Evolutionary conservation across 2,888 invertebrate species (phyloP), one percentile per base, ranked within the genome.

Genomic region (Eledona agricola): DNA sequence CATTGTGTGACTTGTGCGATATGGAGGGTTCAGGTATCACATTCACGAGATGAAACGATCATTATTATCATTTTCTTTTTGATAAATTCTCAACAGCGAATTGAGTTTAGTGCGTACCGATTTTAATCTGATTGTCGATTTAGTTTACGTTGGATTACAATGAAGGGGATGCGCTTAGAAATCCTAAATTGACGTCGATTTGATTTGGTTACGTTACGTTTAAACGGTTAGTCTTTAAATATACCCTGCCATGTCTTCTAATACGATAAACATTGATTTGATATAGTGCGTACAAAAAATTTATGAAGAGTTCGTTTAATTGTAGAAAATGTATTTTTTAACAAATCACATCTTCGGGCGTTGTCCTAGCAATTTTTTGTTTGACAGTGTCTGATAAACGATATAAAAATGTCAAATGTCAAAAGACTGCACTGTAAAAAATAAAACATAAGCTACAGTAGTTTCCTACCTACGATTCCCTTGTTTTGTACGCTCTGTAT

Each of bases 11-110:
- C 32, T 50, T 55, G 55, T 55, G 55, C 55, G 55, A 50, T 55
- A 55, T 55, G 55, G 55, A 55, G 50, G 55, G 55, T 55, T 55
- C 26, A 55, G 50, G 55, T 55, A 55, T 55, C 55, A 55, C 55
- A 55, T 55, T 50, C 16, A 55, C 37, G 4, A 54, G 49, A 11
- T 37, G 31, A 38, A 49, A 34, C 7, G 25, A 25, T 47, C 11
- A 17, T 19, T 19, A 19, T 19, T 19, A 19, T 19, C n/a, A 19
- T 19, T 19, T n/a, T n/a, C n/a, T n/a, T n/a, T n/a, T n/a, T n/a
- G n/a, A n/a, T n/a, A n/a, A n/a, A n/a, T n/a, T 40, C 20, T 31
- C 29, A 28, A 20, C 31, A 29, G 10, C 29, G 35, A 25, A 32
- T 32, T 17, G 15, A 22, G 20, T 49, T 49, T 49, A 40, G 22